Evolutionary conservation across 2,888 invertebrate genomes (phyloP).

Genomic region (Tenthredo scrophulariae): DNA sequence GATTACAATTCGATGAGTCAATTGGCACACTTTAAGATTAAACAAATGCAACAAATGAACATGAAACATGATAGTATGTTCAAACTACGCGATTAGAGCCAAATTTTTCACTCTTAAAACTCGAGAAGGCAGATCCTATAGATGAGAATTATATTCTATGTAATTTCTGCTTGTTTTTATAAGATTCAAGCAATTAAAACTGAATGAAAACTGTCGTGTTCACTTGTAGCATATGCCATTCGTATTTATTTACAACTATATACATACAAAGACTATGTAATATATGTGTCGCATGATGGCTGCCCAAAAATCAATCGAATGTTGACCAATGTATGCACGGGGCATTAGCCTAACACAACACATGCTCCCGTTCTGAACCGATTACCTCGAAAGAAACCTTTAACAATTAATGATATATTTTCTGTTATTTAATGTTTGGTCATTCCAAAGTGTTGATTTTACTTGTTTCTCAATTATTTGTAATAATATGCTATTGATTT

Average conservation of each 20-base stretch:
- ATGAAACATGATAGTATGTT: background rate
- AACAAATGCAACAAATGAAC: slow-evolving; percentile 29
- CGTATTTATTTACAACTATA: slow-evolving; percentile 39
- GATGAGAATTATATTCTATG: background rate
- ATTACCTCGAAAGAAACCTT: slow-evolving; percentile 51
- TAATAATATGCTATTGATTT: slow-evolving; percentile 53
- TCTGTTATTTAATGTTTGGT: slow-evolving; percentile 32
- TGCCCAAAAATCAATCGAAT: slow-evolving; percentile 60
- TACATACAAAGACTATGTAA: slow-evolving; percentile 65
- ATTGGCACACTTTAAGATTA: slow-evolving; percentile 11
- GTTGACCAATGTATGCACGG: slow-evolving; percentile 53
- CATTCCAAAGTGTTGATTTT: slow-evolving; percentile 46
- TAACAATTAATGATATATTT: slow-evolving; percentile 48
- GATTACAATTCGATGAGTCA: background rate
- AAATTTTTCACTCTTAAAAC: background rate
- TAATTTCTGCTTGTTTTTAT: background rate
- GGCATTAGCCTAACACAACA: slow-evolving; percentile 49
- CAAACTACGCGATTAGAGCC: background rate
- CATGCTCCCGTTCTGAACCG: slow-evolving; percentile 50
- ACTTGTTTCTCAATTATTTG: slow-evolving; percentile 42
- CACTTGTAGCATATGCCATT: slow-evolving; percentile 21
- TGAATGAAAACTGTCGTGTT: slow-evolving; percentile 10
- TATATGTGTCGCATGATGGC: slow-evolving; percentile 74
- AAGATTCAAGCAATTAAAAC: background rate
- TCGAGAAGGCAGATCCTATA: background rate